Percentiles rank a stretch among this genome's conserved stretches.
These are phyloP conservation scores for Anarrhichthys ocellatus DNA, from an alignment of 2,113 vertebrate genomes.

Conservation along the genomic window DNA sequence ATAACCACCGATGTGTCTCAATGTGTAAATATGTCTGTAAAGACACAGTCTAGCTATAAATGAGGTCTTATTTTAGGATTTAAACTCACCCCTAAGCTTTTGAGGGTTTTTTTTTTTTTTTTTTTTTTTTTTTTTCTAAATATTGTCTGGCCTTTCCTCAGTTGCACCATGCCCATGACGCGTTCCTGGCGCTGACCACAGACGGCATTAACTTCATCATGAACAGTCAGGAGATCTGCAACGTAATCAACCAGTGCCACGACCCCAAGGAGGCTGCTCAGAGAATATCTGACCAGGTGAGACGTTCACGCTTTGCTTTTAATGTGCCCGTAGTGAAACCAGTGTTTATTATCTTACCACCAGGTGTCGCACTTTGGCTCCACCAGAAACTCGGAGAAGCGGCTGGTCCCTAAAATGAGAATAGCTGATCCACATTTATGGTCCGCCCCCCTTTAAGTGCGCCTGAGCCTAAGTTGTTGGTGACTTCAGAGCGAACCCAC, in stretches of 20 bases:
- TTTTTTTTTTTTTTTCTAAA: neutral
- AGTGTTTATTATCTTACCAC: neutral
- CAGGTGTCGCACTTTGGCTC: neutral
- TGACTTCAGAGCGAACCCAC: neutral
- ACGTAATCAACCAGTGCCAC: conserved; percentile 93
- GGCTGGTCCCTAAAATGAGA: neutral
- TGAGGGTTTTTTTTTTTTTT: neutral
- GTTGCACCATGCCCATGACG: conserved; percentile 91
- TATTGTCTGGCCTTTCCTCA: conserved; percentile 64
- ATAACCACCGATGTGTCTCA: neutral
- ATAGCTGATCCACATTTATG: neutral
- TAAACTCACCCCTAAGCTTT: neutral
- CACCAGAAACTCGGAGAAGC: neutral
- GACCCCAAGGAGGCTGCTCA: conserved; percentile 94
- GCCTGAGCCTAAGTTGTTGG: neutral
- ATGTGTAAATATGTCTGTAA: neutral
- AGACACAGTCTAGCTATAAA: neutral
- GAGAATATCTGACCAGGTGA: conserved; percentile 94
- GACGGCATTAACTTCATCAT: conserved; percentile 98
- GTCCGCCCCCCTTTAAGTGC: neutral
- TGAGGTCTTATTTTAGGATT: neutral
- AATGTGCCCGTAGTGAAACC: neutral
- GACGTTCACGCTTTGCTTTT: neutral
- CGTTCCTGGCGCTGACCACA: conserved; percentile 96
- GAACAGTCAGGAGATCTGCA: conserved; percentile 98